Conservation (phyloP, 1,140 invertebrate species). For the Apis laboriosa region DNA sequence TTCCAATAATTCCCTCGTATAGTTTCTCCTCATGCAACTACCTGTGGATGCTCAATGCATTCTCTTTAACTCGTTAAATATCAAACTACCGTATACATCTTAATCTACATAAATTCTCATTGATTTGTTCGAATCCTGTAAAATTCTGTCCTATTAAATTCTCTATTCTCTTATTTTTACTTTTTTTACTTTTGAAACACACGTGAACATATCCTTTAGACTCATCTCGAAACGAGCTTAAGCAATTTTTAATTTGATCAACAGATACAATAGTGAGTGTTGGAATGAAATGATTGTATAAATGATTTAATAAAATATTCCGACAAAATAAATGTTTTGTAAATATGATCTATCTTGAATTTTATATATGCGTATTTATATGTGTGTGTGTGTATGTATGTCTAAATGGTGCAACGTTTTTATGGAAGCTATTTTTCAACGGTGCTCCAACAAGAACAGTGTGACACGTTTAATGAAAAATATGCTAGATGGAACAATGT, state of each 20-base stretch:
- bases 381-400: constrained; percentile 7
- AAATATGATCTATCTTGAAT: background rate
- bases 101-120: background rate
- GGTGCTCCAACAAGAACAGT: constrained; percentile 32
- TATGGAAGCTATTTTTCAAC: constrained; percentile 18
- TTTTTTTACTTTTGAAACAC: no score
- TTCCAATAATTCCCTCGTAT: constrained; percentile 10
- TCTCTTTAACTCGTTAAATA: background rate
- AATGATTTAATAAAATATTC: background rate
- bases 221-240: background rate
- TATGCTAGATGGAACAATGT: constrained; percentile 37
- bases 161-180: no score
- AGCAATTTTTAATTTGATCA: background rate
- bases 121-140: no score
- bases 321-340: background rate
- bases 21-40: constrained; percentile 56
- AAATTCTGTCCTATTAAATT: background rate
- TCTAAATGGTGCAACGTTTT: constrained; percentile 7
- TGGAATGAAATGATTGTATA: background rate
- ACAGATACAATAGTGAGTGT: background rate
- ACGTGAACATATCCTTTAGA: background rate
- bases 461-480: constrained; percentile 33
- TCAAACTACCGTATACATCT: background rate
- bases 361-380: no score
- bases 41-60: constrained; percentile 36